A percentile compares a stretch with the other conserved stretches of the same genome.
Evolutionary conservation across 2,797 vertebrate species (phyloP).

Genomic region (Gobionotothen gibberifrons): DNA sequence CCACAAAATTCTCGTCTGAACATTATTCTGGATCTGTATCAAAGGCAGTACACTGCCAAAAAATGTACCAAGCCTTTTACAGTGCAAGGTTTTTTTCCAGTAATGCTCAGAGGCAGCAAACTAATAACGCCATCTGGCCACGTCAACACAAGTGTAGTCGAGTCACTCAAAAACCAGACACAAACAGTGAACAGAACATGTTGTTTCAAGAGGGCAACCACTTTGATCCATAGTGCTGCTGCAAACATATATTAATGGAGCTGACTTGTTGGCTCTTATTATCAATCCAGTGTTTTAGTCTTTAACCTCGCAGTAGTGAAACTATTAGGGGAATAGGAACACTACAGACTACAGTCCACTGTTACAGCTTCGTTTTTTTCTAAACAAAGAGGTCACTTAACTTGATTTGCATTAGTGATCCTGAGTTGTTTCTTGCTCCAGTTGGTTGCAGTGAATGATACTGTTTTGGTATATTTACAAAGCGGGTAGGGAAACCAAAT

Average conservation of each 20-base stretch:
- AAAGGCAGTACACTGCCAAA: slow-evolving; percentile 23
- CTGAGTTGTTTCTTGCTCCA: slow-evolving; percentile 57
- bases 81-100: slow-evolving; percentile 38
- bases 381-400: slow-evolving; percentile 67
- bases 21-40: slow-evolving; percentile 13
- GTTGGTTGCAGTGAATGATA: slow-evolving; percentile 70
- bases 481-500: slow-evolving; percentile 60
- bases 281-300: not conserved
- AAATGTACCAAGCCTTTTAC: slow-evolving; percentile 25
- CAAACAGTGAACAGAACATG: slow-evolving; percentile 51
- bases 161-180: slow-evolving; percentile 51
- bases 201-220: slow-evolving; percentile 50
- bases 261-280: not conserved
- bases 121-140: slow-evolving; percentile 68
- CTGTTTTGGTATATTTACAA: slow-evolving; percentile 65
- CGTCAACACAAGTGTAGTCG: slow-evolving; percentile 39
- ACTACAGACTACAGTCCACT: slow-evolving; percentile 14
- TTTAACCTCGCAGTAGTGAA: slow-evolving; percentile 1
- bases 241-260: slow-evolving; percentile 52
- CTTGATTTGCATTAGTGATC: slow-evolving; percentile 70
- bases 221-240: slow-evolving; percentile 32
- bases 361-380: slow-evolving; percentile 36
- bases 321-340: slow-evolving; percentile 4
- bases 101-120: slow-evolving; percentile 39
- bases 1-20: not conserved